Evolutionary conservation across 2,888 invertebrate genomes (phyloP).

Genomic region (Papilio elwesi): DNA sequence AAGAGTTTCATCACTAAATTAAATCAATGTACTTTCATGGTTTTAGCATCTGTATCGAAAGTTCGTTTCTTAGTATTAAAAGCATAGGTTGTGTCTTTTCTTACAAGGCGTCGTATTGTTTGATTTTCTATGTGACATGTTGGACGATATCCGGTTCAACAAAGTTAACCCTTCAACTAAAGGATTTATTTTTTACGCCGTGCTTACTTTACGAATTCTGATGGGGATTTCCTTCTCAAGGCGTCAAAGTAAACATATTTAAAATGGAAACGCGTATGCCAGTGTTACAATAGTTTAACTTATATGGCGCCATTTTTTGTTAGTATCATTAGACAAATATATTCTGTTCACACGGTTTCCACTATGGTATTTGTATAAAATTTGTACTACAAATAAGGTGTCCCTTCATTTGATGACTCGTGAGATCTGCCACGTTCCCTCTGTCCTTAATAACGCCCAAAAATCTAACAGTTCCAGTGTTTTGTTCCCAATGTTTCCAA

Average conservation of each 20-base stretch:
- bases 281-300: background rate
- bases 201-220: constrained; percentile 32
- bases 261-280: constrained; percentile 1
- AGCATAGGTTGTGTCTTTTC: background rate
- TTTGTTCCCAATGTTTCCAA: no score
- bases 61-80: background rate
- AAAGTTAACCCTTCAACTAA: constrained; percentile 12
- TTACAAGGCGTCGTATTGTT: background rate
- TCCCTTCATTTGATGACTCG: background rate
- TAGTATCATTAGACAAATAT: background rate
- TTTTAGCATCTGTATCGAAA: no score
- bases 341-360: constrained; percentile 1
- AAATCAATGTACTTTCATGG: no score
- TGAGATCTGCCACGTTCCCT: no score
- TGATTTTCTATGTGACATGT: background rate
- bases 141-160: constrained; percentile 21
- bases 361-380: no score
- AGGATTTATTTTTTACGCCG: constrained; percentile 28
- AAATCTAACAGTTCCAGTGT: no score
- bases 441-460: no score
- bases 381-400: background rate
- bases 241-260: constrained; percentile 31
- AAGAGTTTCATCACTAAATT: no score
- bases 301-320: background rate
- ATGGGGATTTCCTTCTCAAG: constrained; percentile 31